A percentile compares a stretch with the other conserved stretches of the same genome.
These are phyloP conservation scores for Todus mexicanus DNA, from an alignment of 2,797 vertebrate genomes.

Conservation along the genomic window DNA sequence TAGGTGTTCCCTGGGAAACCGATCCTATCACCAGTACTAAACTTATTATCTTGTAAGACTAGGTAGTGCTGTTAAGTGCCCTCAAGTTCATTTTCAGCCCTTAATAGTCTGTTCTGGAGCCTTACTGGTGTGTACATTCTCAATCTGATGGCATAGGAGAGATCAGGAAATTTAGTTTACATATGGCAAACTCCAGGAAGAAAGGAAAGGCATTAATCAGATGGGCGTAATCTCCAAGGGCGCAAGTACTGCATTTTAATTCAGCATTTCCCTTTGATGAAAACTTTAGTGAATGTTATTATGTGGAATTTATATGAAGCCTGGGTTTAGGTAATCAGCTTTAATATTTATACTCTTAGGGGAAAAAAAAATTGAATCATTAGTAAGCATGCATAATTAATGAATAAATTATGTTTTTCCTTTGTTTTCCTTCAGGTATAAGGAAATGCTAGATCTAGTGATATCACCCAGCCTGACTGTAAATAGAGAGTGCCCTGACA, in stretches of 20 bases:
- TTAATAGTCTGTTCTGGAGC: not conserved
- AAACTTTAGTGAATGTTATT: conserved; percentile 74
- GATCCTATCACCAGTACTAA: not conserved
- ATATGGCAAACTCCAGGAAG: conserved; percentile 38
- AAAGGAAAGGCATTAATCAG: conserved; percentile 54
- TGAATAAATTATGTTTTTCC: conserved; percentile 73
- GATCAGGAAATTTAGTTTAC: conserved; percentile 30
- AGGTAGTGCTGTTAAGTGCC: not conserved
- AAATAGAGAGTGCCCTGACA: conserved; percentile 71
- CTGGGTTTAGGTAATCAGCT: conserved; percentile 73
- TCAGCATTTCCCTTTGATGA: conserved; percentile 70
- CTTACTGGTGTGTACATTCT: not conserved
- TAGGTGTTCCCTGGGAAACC: not conserved
- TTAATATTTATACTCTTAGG: conserved; percentile 78
- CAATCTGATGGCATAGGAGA: not conserved
- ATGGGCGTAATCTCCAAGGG: conserved; percentile 61
- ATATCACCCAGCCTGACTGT: conserved; percentile 80
- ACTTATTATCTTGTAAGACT: not conserved
- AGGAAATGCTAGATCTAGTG: conserved; percentile 85
- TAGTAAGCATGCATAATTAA: conserved; percentile 74
- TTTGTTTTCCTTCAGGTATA: conserved; percentile 80
- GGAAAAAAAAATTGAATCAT: conserved; percentile 62
- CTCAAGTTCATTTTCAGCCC: not conserved
- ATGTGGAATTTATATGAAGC: conserved; percentile 76
- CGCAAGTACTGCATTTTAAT: conserved; percentile 66